A percentile compares a stretch with the other conserved stretches of the same genome.
These are phyloP conservation scores for Oryzias javanicus DNA, from an alignment of 2,113 vertebrate species.

Conservation along the genomic window DNA sequence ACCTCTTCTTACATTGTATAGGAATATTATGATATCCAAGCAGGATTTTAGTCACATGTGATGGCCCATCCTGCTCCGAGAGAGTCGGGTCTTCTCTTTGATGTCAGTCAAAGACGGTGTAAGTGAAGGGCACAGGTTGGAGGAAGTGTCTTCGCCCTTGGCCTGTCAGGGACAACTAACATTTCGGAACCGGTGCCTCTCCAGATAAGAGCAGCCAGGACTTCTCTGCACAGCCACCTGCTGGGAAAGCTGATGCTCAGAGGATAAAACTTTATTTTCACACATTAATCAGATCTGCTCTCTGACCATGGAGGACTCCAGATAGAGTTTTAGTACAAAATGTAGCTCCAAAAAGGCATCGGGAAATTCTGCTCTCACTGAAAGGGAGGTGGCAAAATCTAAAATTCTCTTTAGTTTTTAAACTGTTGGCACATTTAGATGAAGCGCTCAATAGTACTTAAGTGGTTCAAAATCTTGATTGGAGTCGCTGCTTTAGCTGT, in stretches of 20 bases:
- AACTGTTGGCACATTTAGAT: constrained; percentile 18
- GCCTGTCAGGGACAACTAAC: constrained; percentile 55
- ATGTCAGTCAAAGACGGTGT: constrained; percentile 19
- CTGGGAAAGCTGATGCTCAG: constrained; percentile 49
- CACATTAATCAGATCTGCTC: constrained; percentile 55
- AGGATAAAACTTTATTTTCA: constrained; percentile 58
- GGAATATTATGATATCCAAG: no score
- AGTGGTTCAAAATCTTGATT: constrained; percentile 19
- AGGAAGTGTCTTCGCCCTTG: constrained; percentile 50
- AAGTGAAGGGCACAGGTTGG: constrained; percentile 27
- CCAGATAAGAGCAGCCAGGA: constrained; percentile 55
- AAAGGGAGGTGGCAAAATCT: no score
- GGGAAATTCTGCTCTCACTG: not conserved
- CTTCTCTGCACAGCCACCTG: constrained; percentile 35
- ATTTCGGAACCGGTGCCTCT: constrained; percentile 49
- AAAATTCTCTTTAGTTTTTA: not conserved
- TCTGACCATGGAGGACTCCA: constrained; percentile 44
- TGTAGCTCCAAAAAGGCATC: constrained; percentile 20
- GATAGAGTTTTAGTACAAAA: constrained; percentile 57
- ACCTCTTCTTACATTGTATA: constrained; percentile 15
- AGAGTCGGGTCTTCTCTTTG: constrained; percentile 23
- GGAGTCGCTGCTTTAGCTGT: not conserved
- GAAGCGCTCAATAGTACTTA: constrained; percentile 4
- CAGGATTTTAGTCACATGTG: not conserved
- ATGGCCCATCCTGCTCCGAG: constrained; percentile 14